phyloP scores from a whole-genome alignment of 2,888 invertebrate genomes.

The Meloe dianella region DNA sequence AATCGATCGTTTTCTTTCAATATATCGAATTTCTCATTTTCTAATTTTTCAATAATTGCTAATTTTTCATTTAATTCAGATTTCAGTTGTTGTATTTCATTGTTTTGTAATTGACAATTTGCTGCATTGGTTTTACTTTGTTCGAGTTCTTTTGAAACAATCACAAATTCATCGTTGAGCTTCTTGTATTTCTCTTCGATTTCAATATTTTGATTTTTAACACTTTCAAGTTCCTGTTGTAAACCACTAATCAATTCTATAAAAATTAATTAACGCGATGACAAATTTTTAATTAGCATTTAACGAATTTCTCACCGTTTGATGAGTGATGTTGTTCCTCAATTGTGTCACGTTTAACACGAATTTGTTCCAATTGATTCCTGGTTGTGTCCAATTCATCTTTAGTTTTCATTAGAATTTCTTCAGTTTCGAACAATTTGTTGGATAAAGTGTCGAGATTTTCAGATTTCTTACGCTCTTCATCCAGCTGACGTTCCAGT shows the following conservation, averaged over 20 bases:
- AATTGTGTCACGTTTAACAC: conserved; percentile 3
- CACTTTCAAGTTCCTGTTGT: conserved; percentile 46
- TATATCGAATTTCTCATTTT: conserved; percentile 28
- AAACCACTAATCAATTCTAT: conserved; percentile 42
- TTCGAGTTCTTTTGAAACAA: conserved; percentile 38
- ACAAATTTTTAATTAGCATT: no score
- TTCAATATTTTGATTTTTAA: conserved; percentile 42
- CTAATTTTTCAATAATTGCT: conserved; percentile 38
- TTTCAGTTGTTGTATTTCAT: conserved; percentile 38
- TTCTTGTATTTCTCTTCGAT: conserved; percentile 38
- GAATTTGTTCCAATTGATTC: conserved; percentile 55
- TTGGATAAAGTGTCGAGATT: conserved; percentile 63
- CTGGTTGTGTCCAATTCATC: conserved; percentile 64
- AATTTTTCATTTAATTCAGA: conserved; percentile 51
- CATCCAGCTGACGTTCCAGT: conserved; percentile 59
- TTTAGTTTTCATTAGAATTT: conserved; percentile 67
- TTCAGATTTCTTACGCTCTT: conserved; percentile 60
- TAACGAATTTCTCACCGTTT: background rate
- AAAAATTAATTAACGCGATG: conserved; percentile 51
- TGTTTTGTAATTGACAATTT: conserved; percentile 23
- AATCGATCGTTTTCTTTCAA: conserved; percentile 50
- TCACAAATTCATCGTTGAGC: conserved; percentile 42
- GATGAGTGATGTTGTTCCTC: background rate
- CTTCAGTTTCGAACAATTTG: conserved; percentile 70
- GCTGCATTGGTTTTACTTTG: conserved; percentile 16